A percentile compares a stretch with the other conserved stretches of the same genome.
phyloP scores from a whole-genome alignment of 2,888 invertebrate genomes.

The Sarcophaga variegata region DNA sequence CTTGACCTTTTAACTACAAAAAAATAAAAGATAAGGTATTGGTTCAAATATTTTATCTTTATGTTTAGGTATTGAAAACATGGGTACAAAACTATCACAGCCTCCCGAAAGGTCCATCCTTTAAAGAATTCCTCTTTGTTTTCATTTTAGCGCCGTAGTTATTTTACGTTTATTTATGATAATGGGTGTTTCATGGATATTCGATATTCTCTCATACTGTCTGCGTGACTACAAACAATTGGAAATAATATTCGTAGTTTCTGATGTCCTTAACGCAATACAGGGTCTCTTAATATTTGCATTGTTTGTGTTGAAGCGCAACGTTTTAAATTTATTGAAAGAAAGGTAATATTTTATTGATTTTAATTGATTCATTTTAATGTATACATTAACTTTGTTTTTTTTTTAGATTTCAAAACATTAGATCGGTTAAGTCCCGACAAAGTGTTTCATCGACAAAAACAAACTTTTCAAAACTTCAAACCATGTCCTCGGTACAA shows the following conservation, averaged over 20 bases:
- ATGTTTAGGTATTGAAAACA: too few species aligned
- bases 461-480: not conserved
- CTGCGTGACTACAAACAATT: not conserved
- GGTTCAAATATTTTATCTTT: too few species aligned
- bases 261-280: not conserved
- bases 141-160: constrained; percentile 85
- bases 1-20: too few species aligned
- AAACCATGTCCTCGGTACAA: not conserved
- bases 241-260: not conserved
- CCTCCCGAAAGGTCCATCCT: too few species aligned
- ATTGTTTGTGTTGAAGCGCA: not conserved
- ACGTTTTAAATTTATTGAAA: not conserved
- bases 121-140: not conserved
- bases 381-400: not conserved
- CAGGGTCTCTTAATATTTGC: constrained; percentile 16
- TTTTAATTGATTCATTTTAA: not conserved
- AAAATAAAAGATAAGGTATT: too few species aligned
- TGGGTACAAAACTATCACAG: too few species aligned
- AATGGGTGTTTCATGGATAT: constrained; percentile 75
- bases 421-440: not conserved
- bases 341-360: not conserved
- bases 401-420: too few species aligned
- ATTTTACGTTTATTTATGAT: constrained; percentile 91
- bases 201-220: constrained; percentile 7
- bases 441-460: not conserved